phyloP scores from a whole-genome alignment of 1,140 invertebrate genomes.

The Drosophila melanogaster region DNA sequence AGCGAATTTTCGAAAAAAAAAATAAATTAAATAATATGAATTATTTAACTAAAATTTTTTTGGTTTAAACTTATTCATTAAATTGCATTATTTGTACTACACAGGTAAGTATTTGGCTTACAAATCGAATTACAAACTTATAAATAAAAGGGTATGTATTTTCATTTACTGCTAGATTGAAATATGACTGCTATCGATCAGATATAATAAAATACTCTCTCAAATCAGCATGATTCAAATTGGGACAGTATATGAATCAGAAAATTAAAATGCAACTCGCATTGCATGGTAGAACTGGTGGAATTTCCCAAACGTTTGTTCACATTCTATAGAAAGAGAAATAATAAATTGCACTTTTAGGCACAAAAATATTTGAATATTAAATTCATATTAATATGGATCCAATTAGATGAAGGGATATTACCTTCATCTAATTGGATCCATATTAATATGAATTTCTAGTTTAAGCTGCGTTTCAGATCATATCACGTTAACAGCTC shows the following conservation, averaged over 20 bases:
- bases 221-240: background rate
- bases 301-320: conserved; percentile 3
- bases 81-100: too few species aligned
- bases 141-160: too few species aligned
- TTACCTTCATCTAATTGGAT: too few species aligned
- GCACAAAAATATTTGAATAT: background rate
- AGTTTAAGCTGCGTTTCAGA: background rate
- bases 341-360: background rate
- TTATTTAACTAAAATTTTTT: background rate
- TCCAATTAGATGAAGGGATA: too few species aligned
- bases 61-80: too few species aligned
- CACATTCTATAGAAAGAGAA: background rate
- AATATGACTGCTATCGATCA: too few species aligned
- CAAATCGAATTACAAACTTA: too few species aligned
- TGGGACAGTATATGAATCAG: background rate
- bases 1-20: background rate
- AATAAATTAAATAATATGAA: background rate
- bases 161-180: too few species aligned
- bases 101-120: too few species aligned
- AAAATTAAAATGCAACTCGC: conserved; percentile 2
- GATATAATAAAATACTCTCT: too few species aligned
- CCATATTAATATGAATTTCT: too few species aligned
- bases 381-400: too few species aligned
- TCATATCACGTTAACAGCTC: background rate
- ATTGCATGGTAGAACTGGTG: background rate